Evolutionary conservation across 2,113 vertebrate genomes (phyloP).

Genomic region (Terrapene triunguis): DNA sequence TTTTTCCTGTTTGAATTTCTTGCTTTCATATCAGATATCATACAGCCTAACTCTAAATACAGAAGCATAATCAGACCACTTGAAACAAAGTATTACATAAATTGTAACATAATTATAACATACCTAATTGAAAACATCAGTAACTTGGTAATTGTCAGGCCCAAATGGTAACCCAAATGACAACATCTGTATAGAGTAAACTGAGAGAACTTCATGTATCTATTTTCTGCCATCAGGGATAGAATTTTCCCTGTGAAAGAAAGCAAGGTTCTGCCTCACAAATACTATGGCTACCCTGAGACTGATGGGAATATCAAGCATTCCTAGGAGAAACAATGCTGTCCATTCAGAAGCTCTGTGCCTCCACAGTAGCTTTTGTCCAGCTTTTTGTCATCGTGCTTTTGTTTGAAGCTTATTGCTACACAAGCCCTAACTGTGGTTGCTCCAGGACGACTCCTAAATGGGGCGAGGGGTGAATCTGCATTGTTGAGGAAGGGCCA

Average conservation of each 20-base stretch:
- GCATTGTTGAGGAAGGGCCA: not conserved
- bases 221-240: not conserved
- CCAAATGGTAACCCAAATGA: not conserved
- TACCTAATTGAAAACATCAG: not conserved
- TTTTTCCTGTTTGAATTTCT: constrained; percentile 57
- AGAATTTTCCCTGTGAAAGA: not conserved
- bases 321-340: not conserved
- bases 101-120: not conserved
- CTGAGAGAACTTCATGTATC: not conserved
- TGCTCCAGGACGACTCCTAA: not conserved
- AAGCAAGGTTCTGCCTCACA: not conserved
- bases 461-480: not conserved
- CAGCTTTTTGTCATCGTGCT: not conserved
- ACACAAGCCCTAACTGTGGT: not conserved
- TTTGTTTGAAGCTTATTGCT: not conserved
- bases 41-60: constrained; percentile 23
- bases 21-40: constrained; percentile 49
- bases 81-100: constrained; percentile 7
- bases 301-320: not conserved
- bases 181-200: not conserved
- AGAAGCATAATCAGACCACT: constrained; percentile 13
- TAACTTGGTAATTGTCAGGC: not conserved
- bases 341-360: not conserved
- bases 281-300: not conserved
- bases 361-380: not conserved